Conservation (phyloP, 92 coral and sea anemone genomes). For the Zoanthus solanderi region DNA sequence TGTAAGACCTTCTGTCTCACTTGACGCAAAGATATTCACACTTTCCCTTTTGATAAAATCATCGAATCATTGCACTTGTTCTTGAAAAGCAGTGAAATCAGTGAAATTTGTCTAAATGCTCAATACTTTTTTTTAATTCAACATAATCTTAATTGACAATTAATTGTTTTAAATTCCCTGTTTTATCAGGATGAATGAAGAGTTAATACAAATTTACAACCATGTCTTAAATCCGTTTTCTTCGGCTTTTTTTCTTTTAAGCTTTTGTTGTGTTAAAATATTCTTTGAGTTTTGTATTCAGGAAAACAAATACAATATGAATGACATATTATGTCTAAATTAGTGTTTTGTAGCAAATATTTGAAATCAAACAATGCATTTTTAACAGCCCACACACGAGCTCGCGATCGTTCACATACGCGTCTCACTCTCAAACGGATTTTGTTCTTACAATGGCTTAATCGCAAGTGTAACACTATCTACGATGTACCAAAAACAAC, state of each 20-base stretch:
- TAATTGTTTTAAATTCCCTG: too few relatives aligned
- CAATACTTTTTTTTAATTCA: too few relatives aligned
- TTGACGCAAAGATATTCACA: background rate
- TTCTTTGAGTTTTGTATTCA: too few relatives aligned
- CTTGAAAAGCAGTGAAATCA: background rate
- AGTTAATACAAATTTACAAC: too few relatives aligned
- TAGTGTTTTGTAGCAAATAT: background rate
- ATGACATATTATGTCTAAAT: too few relatives aligned
- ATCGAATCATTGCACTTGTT: too few relatives aligned
- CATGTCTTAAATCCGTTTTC: too few relatives aligned
- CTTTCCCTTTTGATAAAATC: background rate
- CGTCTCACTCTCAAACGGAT: conserved; percentile 7
- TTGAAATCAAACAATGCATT: background rate
- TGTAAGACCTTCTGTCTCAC: conserved; percentile 38
- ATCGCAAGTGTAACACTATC: background rate
- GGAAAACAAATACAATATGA: too few relatives aligned
- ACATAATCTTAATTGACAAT: too few relatives aligned
- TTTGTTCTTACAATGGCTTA: background rate
- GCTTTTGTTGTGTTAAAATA: too few relatives aligned
- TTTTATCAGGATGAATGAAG: background rate
- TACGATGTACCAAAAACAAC: background rate
- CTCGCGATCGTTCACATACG: background rate
- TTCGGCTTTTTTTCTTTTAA: too few relatives aligned
- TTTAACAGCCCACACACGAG: background rate
- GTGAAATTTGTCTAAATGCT: background rate